Conservation (phyloP, 2,113 vertebrate species). For the Cyprinodon tularosa region DNA sequence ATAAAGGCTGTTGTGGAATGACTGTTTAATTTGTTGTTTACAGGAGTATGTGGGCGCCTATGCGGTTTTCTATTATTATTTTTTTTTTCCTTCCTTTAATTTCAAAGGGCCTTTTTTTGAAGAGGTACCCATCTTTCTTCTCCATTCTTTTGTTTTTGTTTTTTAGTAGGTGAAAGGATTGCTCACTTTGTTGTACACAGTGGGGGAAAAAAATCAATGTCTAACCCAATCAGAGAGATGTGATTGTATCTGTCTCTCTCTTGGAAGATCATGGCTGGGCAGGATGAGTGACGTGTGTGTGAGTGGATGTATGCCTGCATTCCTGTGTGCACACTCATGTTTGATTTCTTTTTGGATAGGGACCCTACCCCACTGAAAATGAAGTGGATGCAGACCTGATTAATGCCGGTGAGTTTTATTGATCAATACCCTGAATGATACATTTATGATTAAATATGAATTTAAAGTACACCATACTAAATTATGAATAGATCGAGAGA, state of each 20-base stretch:
- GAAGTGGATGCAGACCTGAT: constrained; percentile 96
- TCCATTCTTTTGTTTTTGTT: background rate
- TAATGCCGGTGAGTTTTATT: constrained; percentile 88
- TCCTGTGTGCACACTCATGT: constrained; percentile 19
- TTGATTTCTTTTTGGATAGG: constrained; percentile 75
- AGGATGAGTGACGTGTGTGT: constrained; percentile 39
- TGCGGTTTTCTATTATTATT: constrained; percentile 55
- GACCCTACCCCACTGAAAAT: constrained; percentile 90
- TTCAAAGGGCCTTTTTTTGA: constrained; percentile 30
- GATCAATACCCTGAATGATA: constrained; percentile 3
- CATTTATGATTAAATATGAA: background rate
- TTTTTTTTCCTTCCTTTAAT: constrained; percentile 52
- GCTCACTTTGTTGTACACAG: constrained; percentile 48
- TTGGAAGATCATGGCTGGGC: constrained; percentile 34
- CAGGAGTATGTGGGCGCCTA: constrained; percentile 42
- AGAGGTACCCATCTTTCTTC: constrained; percentile 12
- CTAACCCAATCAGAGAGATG: constrained; percentile 63
- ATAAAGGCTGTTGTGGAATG: constrained; percentile 43
- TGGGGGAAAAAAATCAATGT: constrained; percentile 62
- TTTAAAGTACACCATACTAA: background rate
- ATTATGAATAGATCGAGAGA: background rate
- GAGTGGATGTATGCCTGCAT: constrained; percentile 3
- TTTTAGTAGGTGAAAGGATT: constrained; percentile 13
- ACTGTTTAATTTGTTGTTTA: constrained; percentile 49
- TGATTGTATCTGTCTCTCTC: constrained; percentile 46